phyloP scores from a whole-genome alignment of 2,113 vertebrate genomes.

The Scomber japonicus region DNA sequence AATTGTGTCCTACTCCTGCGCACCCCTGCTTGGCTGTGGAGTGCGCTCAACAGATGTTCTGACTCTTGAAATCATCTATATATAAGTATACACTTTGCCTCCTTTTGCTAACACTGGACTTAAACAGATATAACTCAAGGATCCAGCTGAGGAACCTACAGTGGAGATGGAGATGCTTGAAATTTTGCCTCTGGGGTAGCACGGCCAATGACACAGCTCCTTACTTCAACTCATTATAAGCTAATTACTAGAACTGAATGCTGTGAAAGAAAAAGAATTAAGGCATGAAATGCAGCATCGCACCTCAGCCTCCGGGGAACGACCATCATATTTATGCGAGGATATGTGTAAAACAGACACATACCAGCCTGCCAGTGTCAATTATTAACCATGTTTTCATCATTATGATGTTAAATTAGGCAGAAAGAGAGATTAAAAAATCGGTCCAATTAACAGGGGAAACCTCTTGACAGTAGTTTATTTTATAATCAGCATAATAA shows the following conservation, averaged over 20 bases:
- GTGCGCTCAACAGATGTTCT: slow-evolving; percentile 58
- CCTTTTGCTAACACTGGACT: slow-evolving; percentile 6
- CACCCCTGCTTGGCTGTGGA: not conserved
- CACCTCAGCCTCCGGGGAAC: slow-evolving; percentile 52
- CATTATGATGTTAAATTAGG: slow-evolving; percentile 69
- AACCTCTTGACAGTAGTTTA: slow-evolving; percentile 57
- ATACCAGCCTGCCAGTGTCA: slow-evolving; percentile 42
- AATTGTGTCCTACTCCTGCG: slow-evolving; percentile 8
- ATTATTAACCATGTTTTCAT: slow-evolving; percentile 49
- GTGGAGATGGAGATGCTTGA: slow-evolving; percentile 29
- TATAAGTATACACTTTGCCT: not conserved
- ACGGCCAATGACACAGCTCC: slow-evolving; percentile 40
- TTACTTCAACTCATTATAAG: slow-evolving; percentile 60
- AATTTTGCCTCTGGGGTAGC: slow-evolving; percentile 37
- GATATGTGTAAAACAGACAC: slow-evolving; percentile 47
- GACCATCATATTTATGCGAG: slow-evolving; percentile 40
- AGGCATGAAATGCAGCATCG: slow-evolving; percentile 65
- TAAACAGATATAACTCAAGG: slow-evolving; percentile 48
- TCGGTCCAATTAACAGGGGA: slow-evolving; percentile 56
- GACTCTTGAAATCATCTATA: slow-evolving; percentile 19
- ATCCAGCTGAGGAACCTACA: slow-evolving; percentile 26
- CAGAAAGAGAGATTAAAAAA: slow-evolving; percentile 56
- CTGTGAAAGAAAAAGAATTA: slow-evolving; percentile 55
- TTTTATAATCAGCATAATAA: slow-evolving; percentile 39
- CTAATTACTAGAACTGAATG: slow-evolving; percentile 65